These are phyloP conservation scores for Anser cygnoides DNA, from an alignment of 2,113 vertebrate species.

Conservation along the genomic window DNA sequence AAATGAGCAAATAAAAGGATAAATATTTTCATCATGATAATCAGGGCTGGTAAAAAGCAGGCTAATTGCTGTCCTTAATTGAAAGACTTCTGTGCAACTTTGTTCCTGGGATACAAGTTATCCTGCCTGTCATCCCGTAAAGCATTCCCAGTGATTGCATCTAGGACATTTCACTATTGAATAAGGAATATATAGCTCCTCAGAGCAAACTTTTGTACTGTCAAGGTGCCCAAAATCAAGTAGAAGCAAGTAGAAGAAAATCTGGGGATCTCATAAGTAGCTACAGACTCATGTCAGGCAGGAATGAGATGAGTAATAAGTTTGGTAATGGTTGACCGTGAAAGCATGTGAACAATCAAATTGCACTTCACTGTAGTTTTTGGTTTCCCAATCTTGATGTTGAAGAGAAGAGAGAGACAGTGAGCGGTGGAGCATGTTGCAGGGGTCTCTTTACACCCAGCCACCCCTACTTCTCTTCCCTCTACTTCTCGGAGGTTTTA, in stretches of 20 bases:
- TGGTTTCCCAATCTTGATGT: not conserved
- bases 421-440: not conserved
- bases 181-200: not conserved
- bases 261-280: not conserved
- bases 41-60: not conserved
- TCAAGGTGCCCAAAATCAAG: not conserved
- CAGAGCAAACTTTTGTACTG: not conserved
- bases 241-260: not conserved
- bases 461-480: not conserved
- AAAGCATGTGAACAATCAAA: not conserved
- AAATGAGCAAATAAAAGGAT: not conserved
- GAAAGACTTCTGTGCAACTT: not conserved
- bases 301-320: not conserved
- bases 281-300: not conserved
- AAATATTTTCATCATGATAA: not conserved
- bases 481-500: not conserved
- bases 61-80: not conserved
- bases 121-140: not conserved
- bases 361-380: not conserved
- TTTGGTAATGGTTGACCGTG: not conserved
- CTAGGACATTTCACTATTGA: rapidly evolving
- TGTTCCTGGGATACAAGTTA: not conserved
- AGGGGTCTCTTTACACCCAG: not conserved
- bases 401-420: not conserved
- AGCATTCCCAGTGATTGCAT: not conserved